A percentile compares a stretch with the other conserved stretches of the same genome.
phyloP scores from a whole-genome alignment of 1,140 invertebrate species.

The Scaptodrosophila lebanonensis region DNA sequence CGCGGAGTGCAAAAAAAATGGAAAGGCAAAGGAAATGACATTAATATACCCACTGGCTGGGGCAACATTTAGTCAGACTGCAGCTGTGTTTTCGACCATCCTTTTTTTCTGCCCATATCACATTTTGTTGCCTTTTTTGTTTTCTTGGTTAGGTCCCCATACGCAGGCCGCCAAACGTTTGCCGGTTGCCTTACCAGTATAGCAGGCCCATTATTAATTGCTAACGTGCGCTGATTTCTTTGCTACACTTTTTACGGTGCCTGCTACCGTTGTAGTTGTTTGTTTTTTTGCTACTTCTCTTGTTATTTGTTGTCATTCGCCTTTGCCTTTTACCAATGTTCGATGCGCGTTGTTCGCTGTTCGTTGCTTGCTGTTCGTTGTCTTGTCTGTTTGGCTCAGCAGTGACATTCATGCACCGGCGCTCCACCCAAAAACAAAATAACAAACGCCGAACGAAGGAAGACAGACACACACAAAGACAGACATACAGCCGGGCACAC shows the following conservation, averaged over 20 bases:
- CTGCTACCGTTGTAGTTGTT: conserved; percentile 19
- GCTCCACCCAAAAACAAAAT: conserved; percentile 36
- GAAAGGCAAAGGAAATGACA: no score
- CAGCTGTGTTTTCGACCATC: conserved; percentile 31
- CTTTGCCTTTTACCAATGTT: conserved; percentile 41
- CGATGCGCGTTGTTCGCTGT: conserved; percentile 21
- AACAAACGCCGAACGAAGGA: background rate
- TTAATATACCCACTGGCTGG: no score
- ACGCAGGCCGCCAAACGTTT: conserved; percentile 53
- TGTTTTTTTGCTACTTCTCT: conserved; percentile 6
- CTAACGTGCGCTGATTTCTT: conserved; percentile 68
- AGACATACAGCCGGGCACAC: conserved; percentile 16
- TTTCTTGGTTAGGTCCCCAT: conserved; percentile 36
- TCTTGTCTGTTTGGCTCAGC: conserved; percentile 61
- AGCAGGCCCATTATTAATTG: conserved; percentile 60
- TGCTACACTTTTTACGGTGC: conserved; percentile 50
- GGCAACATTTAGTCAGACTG: conserved; percentile 13
- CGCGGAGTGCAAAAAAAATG: no score
- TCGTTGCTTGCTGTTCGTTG: conserved; percentile 15
- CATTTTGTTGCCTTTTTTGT: conserved; percentile 14
- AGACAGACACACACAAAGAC: background rate
- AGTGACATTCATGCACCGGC: conserved; percentile 67
- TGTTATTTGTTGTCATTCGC: conserved; percentile 47
- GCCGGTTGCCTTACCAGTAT: conserved; percentile 38
- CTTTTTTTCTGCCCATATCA: conserved; percentile 28